A percentile compares a stretch with the other conserved stretches of the same genome.
These are phyloP conservation scores for Poliocrania exsul DNA, from an alignment of 2,797 vertebrate species.

Conservation along the genomic window DNA sequence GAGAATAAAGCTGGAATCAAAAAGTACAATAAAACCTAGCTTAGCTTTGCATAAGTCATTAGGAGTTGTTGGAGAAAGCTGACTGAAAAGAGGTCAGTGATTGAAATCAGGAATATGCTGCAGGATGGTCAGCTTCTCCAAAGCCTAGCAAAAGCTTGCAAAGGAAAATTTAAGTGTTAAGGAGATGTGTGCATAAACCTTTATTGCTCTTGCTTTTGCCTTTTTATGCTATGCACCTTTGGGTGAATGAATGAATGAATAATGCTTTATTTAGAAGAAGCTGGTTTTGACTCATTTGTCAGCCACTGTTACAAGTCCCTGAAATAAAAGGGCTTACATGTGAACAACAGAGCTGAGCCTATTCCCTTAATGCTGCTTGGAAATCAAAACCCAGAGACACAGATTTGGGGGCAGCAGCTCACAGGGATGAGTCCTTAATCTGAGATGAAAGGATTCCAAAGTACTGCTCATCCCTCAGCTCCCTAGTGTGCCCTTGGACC, in stretches of 20 bases:
- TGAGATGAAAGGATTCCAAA: not conserved
- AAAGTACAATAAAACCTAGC: not conserved
- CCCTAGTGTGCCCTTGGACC: not conserved
- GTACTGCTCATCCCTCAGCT: not conserved
- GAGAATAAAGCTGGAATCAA: not conserved
- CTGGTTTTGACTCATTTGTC: not conserved
- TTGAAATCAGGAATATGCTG: not conserved
- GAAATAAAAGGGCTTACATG: not conserved
- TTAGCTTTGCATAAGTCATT: not conserved
- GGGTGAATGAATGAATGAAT: not conserved
- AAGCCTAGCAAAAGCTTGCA: not conserved
- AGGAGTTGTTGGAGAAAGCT: not conserved
- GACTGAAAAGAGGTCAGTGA: not conserved
- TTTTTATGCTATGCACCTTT: not conserved
- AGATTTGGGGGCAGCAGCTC: not conserved
- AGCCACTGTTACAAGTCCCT: not conserved
- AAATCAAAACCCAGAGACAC: accelerated
- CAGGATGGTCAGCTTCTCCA: not conserved
- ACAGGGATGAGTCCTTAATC: not conserved
- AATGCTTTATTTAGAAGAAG: not conserved
- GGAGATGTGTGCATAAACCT: not conserved
- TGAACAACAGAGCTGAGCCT: accelerated
- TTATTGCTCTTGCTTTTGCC: not conserved
- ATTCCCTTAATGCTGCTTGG: not conserved
- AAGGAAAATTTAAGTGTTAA: not conserved